phyloP scores from a whole-genome alignment of 2,113 vertebrate species.

The Lanius collurio region DNA sequence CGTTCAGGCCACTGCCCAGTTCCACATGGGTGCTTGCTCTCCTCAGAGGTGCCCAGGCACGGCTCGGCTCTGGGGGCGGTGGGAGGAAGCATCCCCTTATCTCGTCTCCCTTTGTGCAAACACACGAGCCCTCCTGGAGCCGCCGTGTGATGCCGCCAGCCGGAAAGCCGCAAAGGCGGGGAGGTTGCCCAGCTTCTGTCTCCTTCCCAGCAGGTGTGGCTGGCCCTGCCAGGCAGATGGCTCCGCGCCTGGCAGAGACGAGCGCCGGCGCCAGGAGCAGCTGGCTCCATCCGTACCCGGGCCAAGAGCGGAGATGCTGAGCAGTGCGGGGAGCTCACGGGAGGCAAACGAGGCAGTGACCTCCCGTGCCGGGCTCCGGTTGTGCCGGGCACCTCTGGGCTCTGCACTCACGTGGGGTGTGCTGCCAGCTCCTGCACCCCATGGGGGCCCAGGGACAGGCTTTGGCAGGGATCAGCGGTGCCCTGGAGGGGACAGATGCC shows the following conservation, averaged over 20 bases:
- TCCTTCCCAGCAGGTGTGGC: constrained; percentile 65
- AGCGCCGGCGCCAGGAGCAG: constrained; percentile 46
- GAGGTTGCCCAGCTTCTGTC: constrained; percentile 61
- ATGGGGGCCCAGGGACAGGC: fast-evolving
- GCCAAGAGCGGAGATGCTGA: constrained; percentile 25
- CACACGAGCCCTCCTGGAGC: constrained; percentile 73
- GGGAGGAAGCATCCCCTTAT: not conserved
- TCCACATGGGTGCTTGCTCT: fast-evolving
- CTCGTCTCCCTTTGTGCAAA: constrained; percentile 60
- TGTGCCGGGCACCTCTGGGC: not conserved
- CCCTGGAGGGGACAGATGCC: fast-evolving
- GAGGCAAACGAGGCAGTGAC: not conserved
- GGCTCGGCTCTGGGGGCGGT: fast-evolving
- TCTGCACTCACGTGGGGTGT: fast-evolving
- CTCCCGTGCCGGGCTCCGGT: not conserved
- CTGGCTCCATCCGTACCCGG: not conserved
- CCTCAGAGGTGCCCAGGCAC: not conserved
- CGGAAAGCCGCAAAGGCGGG: constrained; percentile 34
- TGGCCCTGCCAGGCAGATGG: constrained; percentile 67
- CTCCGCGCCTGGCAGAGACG: constrained; percentile 57
- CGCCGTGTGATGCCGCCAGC: constrained; percentile 61
- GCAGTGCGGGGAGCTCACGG: not conserved
- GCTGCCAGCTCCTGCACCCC: not conserved
- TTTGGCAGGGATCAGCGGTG: not conserved
- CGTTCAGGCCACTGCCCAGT: fast-evolving